Percentiles rank a stretch among this genome's conserved stretches.
Conservation (phyloP, 2,113 vertebrate species). For the Eurypyga helias region DNA sequence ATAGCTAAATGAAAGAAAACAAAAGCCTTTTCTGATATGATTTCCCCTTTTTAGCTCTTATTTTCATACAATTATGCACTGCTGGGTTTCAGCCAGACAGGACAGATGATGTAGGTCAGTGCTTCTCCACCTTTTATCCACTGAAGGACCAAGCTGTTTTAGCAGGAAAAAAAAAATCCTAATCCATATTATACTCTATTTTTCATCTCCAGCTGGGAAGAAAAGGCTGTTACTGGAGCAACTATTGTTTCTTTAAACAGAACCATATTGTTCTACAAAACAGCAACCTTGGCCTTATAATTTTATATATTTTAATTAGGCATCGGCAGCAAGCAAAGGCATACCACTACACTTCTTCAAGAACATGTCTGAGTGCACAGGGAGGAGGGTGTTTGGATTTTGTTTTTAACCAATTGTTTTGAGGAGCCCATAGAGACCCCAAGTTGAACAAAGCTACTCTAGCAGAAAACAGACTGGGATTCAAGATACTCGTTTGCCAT, state of each 20-base stretch:
- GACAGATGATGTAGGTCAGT: neutral
- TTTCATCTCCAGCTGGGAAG: neutral
- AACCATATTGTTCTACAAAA: neutral
- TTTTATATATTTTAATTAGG: neutral
- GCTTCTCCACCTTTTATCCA: neutral
- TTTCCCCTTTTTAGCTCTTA: neutral
- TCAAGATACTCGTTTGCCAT: neutral
- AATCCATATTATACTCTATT: neutral
- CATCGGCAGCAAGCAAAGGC: neutral
- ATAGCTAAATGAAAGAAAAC: neutral
- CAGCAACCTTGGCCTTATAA: neutral
- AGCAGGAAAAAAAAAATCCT: neutral
- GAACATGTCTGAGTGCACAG: neutral
- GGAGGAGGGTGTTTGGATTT: neutral
- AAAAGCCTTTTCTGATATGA: neutral
- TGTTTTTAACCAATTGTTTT: neutral
- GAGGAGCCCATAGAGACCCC: neutral
- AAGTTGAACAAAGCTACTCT: neutral
- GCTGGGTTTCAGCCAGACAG: neutral
- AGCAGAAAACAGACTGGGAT: neutral
- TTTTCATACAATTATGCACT: neutral
- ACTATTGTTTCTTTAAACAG: neutral
- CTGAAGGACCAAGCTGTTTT: neutral
- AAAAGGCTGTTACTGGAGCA: neutral
- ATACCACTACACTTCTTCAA: neutral